These are phyloP conservation scores for Motacilla alba DNA, from an alignment of 2,113 vertebrate genomes.

Conservation along the genomic window DNA sequence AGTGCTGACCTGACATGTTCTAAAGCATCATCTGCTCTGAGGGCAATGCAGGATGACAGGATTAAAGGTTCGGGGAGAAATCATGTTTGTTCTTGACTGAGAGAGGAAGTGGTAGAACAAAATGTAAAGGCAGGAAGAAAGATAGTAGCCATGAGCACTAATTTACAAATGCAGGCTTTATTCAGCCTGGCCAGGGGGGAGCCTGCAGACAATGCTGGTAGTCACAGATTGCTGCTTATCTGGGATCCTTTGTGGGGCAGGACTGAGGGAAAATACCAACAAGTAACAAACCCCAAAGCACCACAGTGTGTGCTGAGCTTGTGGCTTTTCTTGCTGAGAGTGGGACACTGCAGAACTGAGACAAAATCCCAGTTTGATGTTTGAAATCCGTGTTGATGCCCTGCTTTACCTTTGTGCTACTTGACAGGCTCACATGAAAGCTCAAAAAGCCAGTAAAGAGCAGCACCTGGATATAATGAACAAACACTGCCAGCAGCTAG, in stretches of 20 bases:
- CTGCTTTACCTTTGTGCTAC: not conserved
- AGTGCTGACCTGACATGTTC: not conserved
- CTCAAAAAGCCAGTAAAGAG: conserved; percentile 73
- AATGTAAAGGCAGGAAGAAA: not conserved
- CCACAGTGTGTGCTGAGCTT: not conserved
- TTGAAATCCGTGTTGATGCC: not conserved
- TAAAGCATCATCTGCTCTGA: not conserved
- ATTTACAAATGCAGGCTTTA: not conserved
- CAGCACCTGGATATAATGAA: conserved; percentile 83
- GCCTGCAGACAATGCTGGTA: not conserved
- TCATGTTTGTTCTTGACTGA: conserved; percentile 27
- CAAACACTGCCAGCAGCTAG: conserved; percentile 78
- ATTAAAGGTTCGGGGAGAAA: not conserved
- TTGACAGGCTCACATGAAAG: conserved; percentile 77
- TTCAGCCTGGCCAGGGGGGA: not conserved
- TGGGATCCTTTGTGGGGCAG: not conserved
- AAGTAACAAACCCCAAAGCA: not conserved
- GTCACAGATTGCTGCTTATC: not conserved
- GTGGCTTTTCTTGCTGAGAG: not conserved
- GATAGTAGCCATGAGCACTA: not conserved
- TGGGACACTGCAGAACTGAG: not conserved
- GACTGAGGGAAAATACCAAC: not conserved
- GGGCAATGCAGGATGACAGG: not conserved
- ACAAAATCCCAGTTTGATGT: not conserved
- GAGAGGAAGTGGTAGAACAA: not conserved